phyloP scores from a whole-genome alignment of 1,140 invertebrate genomes.

The Drosophila malerkotliana region DNA sequence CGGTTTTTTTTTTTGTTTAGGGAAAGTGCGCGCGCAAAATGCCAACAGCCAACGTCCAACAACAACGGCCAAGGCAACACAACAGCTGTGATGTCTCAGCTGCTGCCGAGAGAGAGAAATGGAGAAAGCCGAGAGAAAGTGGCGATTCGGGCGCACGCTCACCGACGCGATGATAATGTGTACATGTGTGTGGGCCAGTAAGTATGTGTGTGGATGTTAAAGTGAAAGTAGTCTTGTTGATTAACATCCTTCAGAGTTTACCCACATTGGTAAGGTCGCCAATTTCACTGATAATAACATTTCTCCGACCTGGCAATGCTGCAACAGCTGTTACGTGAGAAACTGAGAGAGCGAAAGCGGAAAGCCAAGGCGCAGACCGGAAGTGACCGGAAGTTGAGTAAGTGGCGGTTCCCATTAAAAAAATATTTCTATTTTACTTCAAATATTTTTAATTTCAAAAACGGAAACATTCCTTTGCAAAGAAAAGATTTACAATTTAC shows the following conservation, averaged over 20 bases:
- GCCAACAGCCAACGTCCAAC: constrained; percentile 29
- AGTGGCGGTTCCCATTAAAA: constrained; percentile 52
- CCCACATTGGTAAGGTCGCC: constrained; percentile 68
- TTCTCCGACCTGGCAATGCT: constrained; percentile 62
- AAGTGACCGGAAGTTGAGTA: constrained; percentile 44
- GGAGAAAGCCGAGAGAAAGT: constrained; percentile 38
- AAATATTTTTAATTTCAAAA: too few relatives aligned
- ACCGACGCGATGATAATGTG: neutral
- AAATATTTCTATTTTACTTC: neutral
- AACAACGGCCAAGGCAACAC: constrained; percentile 52
- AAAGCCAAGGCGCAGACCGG: constrained; percentile 39
- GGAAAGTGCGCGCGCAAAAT: constrained; percentile 76
- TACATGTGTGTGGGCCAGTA: neutral
- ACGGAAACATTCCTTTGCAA: too few relatives aligned
- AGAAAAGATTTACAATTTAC: too few relatives aligned
- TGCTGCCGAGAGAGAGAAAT: constrained; percentile 47
- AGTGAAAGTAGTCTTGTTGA: constrained; percentile 78
- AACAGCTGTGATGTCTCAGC: constrained; percentile 70
- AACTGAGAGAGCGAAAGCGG: constrained; percentile 5
- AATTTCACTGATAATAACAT: constrained; percentile 78
- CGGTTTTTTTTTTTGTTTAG: constrained; percentile 41
- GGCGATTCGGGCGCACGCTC: constrained; percentile 34
- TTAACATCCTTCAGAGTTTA: constrained; percentile 58
- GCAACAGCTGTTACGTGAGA: constrained; percentile 10
- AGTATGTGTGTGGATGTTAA: constrained; percentile 34